Evolutionary conservation across 2,113 vertebrate genomes (phyloP), one percentile per base, ranked within the genome.

Genomic region (Apteryx owenii): DNA sequence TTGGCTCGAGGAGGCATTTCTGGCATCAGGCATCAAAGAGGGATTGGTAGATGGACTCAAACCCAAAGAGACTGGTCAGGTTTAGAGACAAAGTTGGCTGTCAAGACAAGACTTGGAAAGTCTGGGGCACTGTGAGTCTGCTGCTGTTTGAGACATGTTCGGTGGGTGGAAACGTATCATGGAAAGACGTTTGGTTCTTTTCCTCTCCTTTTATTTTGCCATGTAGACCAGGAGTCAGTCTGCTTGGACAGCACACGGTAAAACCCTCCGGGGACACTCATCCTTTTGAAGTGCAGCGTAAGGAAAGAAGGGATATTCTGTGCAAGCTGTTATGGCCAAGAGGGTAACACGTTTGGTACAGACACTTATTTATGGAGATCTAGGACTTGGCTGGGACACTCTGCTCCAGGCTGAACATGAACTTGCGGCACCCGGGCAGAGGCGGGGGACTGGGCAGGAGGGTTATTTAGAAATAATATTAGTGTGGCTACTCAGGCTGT

Each of bases 231-330:
- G 89, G 31, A 71, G 64, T 54, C 29, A 1, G 53, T 54, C 33
- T 1, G 3, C 20, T 29, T 54, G 1, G 3, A 29, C 1, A 4
- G 20, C 9, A 60, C 31, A 28, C 18, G 50, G 1, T 5, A 7
- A 36, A 82, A 71, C 18, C 82, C 85, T 50, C 51, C 2, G 3
- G 82, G 75, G 44, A 61, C 0, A 1, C 29, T 73, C 60, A 9
- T 16, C 72, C 61, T 70, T 21, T 4, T 0, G 1, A 78, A 58
- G 50, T 1, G 58, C 73, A 51, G 31, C 18, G 26, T 54, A 20
- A n/a, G 53, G 42, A 23, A 62, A 66, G 40, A 20, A 40, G 53
- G n/a, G 53, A 56, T 25, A 38, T 68, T 46, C 25, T 64, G 46
- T 56, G 21, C 29, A 4, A 38, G 31, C 31, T 4, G 0, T 15